Percentiles rank a stretch among this genome's conserved stretches.
These are phyloP conservation scores for Holothuria scabra DNA, from an alignment of 53 echinoderm and acorn worm genomes.

Conservation along the genomic window DNA sequence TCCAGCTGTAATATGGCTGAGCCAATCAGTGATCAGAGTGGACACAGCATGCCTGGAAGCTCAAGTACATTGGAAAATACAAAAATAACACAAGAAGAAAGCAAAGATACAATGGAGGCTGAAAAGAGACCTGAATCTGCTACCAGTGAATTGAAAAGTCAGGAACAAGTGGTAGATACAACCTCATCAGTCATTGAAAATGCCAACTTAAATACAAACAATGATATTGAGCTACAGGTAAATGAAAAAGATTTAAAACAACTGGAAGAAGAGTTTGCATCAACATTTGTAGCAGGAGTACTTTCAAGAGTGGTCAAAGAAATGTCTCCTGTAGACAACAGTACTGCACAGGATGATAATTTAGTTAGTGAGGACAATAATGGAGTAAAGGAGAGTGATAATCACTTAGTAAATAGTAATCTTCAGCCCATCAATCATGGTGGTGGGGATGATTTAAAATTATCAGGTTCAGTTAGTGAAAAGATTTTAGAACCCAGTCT, in stretches of 20 bases:
- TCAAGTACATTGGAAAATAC: no score
- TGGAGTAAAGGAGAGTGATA: no score
- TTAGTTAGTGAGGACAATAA: no score
- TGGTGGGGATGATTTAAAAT: not conserved
- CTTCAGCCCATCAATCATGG: constrained; percentile 4
- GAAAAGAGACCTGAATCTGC: no score
- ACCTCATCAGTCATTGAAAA: not conserved
- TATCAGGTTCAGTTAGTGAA: not conserved
- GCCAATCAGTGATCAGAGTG: no score
- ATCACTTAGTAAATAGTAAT: not conserved
- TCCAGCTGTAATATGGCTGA: no score
- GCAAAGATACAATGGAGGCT: no score
- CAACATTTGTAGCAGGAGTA: not conserved
- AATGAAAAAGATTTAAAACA: not conserved
- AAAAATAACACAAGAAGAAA: no score
- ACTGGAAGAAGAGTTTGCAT: constrained; percentile 17
- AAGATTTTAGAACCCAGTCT: not conserved
- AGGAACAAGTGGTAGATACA: no score
- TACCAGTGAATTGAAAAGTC: no score
- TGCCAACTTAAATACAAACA: not conserved
- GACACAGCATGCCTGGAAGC: no score
- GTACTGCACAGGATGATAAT: not conserved
- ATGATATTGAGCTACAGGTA: not conserved
- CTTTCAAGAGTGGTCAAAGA: not conserved
- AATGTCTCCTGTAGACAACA: not conserved